These are phyloP conservation scores for Temnothorax rugatulus DNA, from an alignment of 2,888 invertebrate species.

Conservation along the genomic window DNA sequence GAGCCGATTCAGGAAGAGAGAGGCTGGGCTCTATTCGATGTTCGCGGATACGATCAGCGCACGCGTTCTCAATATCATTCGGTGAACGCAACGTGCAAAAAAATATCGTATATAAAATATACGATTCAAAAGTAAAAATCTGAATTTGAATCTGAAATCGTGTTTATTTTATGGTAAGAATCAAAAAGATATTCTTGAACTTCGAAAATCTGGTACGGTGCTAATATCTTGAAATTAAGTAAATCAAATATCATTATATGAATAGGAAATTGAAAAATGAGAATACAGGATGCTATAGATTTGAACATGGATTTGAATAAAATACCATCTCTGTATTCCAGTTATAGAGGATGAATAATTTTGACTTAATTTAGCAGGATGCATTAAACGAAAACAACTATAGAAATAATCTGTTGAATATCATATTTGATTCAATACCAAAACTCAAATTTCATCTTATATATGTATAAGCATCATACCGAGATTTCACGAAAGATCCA, in stretches of 20 bases:
- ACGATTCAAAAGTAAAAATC: neutral
- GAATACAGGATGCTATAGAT: neutral
- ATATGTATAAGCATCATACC: neutral
- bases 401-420: neutral
- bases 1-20: slow-evolving; percentile 78
- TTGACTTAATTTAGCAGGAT: neutral
- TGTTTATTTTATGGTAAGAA: neutral
- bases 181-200: neutral
- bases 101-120: neutral
- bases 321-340: neutral
- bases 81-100: neutral
- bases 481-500: neutral
- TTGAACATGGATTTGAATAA: neutral
- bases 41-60: slow-evolving; percentile 58
- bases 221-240: neutral
- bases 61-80: slow-evolving; percentile 31
- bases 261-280: neutral
- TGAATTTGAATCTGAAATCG: neutral
- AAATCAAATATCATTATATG: neutral
- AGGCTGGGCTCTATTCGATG: slow-evolving; percentile 67
- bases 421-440: neutral
- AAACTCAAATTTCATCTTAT: neutral
- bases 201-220: neutral
- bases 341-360: neutral
- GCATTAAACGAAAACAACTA: neutral